Evolutionary conservation across 2,888 invertebrate species (phyloP).

Genomic region (Eupithecia insigniata): DNA sequence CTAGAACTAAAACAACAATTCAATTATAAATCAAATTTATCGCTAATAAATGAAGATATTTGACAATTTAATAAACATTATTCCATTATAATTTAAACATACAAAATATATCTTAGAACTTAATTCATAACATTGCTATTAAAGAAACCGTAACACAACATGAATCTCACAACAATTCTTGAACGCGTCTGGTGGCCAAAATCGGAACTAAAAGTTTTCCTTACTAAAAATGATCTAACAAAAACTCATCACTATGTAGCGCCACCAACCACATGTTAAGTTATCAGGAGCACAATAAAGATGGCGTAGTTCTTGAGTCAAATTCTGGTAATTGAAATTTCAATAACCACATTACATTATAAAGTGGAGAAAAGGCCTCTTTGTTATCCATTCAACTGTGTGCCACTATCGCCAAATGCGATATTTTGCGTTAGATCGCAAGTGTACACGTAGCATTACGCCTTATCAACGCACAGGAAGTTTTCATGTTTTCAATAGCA

Average conservation of each 20-base stretch:
- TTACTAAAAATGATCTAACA: not conserved
- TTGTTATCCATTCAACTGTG: not conserved
- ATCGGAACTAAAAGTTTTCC: not conserved
- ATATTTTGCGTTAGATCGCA: not conserved
- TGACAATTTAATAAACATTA: slow-evolving; percentile 58
- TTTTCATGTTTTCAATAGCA: not conserved
- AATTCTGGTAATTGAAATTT: not conserved
- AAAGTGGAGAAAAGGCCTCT: not conserved
- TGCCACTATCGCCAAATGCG: not conserved
- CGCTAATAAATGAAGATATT: slow-evolving; percentile 49
- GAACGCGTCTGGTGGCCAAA: not conserved
- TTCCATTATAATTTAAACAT: slow-evolving; percentile 52
- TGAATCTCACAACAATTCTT: not conserved
- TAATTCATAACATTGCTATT: slow-evolving; percentile 27
- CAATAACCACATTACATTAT: not conserved
- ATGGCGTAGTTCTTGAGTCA: not conserved
- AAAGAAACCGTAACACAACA: not conserved
- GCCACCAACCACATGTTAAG: not conserved
- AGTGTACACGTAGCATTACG: not conserved
- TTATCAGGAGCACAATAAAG: not conserved
- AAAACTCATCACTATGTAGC: not conserved
- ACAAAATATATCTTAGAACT: slow-evolving; percentile 55
- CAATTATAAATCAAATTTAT: slow-evolving; percentile 47
- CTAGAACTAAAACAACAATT: slow-evolving; percentile 8
- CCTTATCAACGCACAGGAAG: not conserved